Base-by-base conservation (phyloP, 2,888 invertebrate species). In the Lissonota sp. region DNA sequence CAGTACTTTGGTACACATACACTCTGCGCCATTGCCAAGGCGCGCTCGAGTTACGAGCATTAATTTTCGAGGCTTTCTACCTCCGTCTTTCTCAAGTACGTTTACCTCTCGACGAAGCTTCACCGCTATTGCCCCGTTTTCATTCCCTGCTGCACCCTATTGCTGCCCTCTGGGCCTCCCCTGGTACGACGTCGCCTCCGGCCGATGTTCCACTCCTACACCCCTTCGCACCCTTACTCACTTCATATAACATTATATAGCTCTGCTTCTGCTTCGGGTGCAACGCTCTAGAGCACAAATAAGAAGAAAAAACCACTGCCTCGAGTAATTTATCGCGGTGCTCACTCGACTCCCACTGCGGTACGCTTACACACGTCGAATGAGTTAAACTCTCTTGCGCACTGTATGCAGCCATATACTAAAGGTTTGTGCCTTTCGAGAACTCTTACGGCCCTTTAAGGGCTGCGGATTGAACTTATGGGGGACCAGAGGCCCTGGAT, bases 291-390 rank as follows among this genome's bases (percentile, higher is more conserved):
- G 71, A 40, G 69, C 76, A 39, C 12, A 60, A 37, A 39, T 4
- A n/a, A 49, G 49, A 39, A 60, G 10, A 14, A 5, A 14, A 42
- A 89, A 87, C 82, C 82, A 82, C 66, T 55, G 66, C 62, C 77
- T 76, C 72, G 74, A 83, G 84, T 86, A 87, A 88, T 89, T 89
- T 88, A 89, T 90, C 87, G 85, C 79, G 67, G 83, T 74, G 77
- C 79, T 83, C 66, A 64, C 51, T 64, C 84, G 69, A 51, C 77
- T 66, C 55, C 58, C 72, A 74, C 57, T 70, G 75, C 67, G 46
- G 58, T 55, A 37, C 58, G 10, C 40, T 42, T 39, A 26, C 16
- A 58, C 39, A 66, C 75, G 58, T 79, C 74, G 66, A 80, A 71
- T 67, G 72, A 67, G 67, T 76, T 40, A 74, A 57, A 74, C 66